Evolutionary conservation across 2,797 vertebrate species (phyloP).

Genomic region (Sebastes dallii): DNA sequence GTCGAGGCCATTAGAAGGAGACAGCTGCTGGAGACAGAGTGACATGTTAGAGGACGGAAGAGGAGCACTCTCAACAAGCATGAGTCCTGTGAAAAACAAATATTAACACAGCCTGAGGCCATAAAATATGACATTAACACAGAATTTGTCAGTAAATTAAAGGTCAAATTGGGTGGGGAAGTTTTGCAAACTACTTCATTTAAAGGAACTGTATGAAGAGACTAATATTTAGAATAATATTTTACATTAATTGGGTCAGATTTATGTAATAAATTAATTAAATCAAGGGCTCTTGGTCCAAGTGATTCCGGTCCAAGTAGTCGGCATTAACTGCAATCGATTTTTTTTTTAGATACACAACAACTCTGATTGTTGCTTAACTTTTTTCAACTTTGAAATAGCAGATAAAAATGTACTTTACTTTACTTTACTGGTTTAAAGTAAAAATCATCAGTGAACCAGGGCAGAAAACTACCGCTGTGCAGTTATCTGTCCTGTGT

Average conservation of each 20-base stretch:
- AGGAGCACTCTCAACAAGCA: slow-evolving; percentile 6
- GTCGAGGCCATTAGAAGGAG: slow-evolving; percentile 59
- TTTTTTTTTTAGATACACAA: too few species aligned
- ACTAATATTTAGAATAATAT: background rate
- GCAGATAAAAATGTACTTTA: background rate
- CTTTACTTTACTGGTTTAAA: background rate
- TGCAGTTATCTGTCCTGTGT: too few species aligned
- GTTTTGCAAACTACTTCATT: background rate
- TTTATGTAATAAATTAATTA: background rate
- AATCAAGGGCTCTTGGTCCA: background rate
- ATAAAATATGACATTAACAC: background rate
- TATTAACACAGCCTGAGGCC: background rate
- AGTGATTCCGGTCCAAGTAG: background rate
- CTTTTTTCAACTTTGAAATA: background rate
- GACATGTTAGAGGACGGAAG: slow-evolving; percentile 34
- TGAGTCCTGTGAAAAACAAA: background rate
- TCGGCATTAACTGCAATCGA: accelerated
- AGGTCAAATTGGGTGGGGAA: background rate
- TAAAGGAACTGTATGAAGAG: background rate
- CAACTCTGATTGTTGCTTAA: too few species aligned
- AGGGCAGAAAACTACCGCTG: background rate
- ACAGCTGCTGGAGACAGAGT: slow-evolving; percentile 67
- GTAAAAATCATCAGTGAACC: background rate
- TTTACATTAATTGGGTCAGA: background rate
- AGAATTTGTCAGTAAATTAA: background rate